Percentiles rank a stretch among this genome's conserved stretches.
Conservation (phyloP, 2,113 vertebrate species). For the Syrmaticus mikado region DNA sequence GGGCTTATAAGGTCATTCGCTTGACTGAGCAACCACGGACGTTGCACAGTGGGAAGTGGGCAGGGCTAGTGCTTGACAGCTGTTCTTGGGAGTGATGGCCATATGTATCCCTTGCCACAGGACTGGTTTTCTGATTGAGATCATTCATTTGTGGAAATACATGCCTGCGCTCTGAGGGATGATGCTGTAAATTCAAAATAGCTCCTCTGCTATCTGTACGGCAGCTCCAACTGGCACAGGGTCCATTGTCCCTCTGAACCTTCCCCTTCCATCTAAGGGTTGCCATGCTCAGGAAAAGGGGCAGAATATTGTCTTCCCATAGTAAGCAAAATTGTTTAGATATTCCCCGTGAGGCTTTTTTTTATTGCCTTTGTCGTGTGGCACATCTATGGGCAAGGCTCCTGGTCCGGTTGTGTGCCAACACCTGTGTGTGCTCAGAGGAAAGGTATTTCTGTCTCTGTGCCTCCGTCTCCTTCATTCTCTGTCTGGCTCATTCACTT, state of each 20-base stretch:
- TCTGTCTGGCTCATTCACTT: constrained; percentile 16
- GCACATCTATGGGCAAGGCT: neutral
- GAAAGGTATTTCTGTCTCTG: neutral
- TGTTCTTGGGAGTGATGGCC: constrained; percentile 67
- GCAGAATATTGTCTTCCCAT: neutral
- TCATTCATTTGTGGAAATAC: constrained; percentile 57
- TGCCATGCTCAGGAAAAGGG: neutral
- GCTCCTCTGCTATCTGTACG: constrained; percentile 22
- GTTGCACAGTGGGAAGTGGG: constrained; percentile 61
- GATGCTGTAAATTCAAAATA: constrained; percentile 44
- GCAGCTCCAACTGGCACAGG: constrained; percentile 6
- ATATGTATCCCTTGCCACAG: constrained; percentile 70
- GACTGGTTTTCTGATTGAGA: constrained; percentile 67
- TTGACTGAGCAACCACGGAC: constrained; percentile 59
- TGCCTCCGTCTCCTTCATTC: neutral
- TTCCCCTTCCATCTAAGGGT: neutral
- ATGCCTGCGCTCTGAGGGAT: constrained; percentile 41
- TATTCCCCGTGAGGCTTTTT: neutral
- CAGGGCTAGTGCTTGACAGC: constrained; percentile 66
- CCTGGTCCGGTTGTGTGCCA: neutral
- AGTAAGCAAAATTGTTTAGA: neutral
- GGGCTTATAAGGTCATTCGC: constrained; percentile 63
- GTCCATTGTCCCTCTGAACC: neutral
- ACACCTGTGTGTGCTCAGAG: neutral
- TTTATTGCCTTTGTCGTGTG: neutral